phyloP scores from a whole-genome alignment of 1,140 invertebrate genomes.

The Drosophila rhopaloa region DNA sequence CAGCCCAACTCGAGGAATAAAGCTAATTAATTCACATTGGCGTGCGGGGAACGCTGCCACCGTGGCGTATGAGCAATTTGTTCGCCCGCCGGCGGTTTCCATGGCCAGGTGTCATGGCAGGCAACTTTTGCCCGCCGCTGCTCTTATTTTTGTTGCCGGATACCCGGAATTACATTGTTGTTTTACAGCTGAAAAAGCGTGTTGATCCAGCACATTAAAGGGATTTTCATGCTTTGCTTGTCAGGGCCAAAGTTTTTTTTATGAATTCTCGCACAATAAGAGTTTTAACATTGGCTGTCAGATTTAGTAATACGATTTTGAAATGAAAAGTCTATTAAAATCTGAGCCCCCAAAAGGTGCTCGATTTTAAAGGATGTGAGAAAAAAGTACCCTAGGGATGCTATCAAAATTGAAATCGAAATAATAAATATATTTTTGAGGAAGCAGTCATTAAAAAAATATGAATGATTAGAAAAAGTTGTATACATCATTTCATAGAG shows the following conservation, averaged over 20 bases:
- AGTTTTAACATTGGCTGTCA: conserved; percentile 19
- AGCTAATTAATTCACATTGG: conserved; percentile 66
- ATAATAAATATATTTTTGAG: no score
- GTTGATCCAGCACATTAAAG: conserved; percentile 30
- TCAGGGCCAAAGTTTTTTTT: conserved; percentile 35
- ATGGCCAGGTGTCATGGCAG: conserved; percentile 26
- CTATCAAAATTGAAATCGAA: no score
- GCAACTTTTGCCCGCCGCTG: conserved; percentile 1
- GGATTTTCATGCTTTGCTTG: conserved; percentile 35
- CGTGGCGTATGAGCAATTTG: conserved; percentile 45
- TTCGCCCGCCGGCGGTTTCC: conserved; percentile 19
- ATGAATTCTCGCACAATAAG: conserved; percentile 4
- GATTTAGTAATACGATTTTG: conserved; percentile 11
- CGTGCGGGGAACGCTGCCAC: conserved; percentile 7
- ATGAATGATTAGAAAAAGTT: no score
- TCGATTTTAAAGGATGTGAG: no score
- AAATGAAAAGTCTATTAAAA: not conserved
- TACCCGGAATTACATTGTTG: conserved; percentile 32
- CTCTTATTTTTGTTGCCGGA: not conserved
- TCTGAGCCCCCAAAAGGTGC: no score
- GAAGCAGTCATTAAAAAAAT: no score
- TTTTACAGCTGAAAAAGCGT: conserved; percentile 9
- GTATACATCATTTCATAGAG: no score
- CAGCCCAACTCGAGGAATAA: conserved; percentile 51
- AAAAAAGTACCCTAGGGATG: no score